A percentile compares a stretch with the other conserved stretches of the same genome.
These are phyloP conservation scores for Melitaea cinxia DNA, from an alignment of 1,140 invertebrate species.

Conservation along the genomic window DNA sequence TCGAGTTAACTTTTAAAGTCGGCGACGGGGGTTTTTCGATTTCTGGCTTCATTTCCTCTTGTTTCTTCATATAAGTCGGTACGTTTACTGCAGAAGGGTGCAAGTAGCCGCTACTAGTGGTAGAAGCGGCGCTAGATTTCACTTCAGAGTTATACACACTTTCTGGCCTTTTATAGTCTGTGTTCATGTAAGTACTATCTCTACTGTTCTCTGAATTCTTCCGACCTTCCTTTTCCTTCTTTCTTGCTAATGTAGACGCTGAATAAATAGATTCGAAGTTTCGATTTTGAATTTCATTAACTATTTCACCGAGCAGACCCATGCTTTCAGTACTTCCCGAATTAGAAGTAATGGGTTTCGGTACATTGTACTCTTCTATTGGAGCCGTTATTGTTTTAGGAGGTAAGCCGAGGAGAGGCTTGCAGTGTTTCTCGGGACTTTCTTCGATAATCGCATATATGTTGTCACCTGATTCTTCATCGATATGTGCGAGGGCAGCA, in stretches of 20 bases:
- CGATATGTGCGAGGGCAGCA: conserved; percentile 83
- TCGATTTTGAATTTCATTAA: conserved; percentile 91
- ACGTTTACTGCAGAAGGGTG: conserved; percentile 86
- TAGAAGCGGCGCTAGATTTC: conserved; percentile 83
- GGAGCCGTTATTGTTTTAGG: conserved; percentile 64
- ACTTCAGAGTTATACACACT: conserved; percentile 84
- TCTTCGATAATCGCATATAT: conserved; percentile 95
- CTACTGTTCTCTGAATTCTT: conserved; percentile 61
- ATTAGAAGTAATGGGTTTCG: conserved; percentile 78
- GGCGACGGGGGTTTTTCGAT: conserved; percentile 66
- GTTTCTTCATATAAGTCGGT: conserved; percentile 74
- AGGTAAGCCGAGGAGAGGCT: conserved; percentile 48
- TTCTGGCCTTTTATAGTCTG: conserved; percentile 82
- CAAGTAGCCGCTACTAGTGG: conserved; percentile 87
- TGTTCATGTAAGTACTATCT: conserved; percentile 71
- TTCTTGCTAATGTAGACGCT: conserved; percentile 85
- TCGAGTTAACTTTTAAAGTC: conserved; percentile 67
- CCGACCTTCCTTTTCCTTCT: conserved; percentile 83
- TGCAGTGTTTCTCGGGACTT: conserved; percentile 73
- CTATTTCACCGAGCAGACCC: conserved; percentile 91
- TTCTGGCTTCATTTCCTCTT: conserved; percentile 47
- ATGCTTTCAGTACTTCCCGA: conserved; percentile 83
- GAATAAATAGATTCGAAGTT: conserved; percentile 94
- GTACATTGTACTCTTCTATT: conserved; percentile 80
- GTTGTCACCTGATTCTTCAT: conserved; percentile 87